These are phyloP conservation scores for Leptodactylus fallax DNA, from an alignment of 2,797 vertebrate genomes.

Conservation along the genomic window DNA sequence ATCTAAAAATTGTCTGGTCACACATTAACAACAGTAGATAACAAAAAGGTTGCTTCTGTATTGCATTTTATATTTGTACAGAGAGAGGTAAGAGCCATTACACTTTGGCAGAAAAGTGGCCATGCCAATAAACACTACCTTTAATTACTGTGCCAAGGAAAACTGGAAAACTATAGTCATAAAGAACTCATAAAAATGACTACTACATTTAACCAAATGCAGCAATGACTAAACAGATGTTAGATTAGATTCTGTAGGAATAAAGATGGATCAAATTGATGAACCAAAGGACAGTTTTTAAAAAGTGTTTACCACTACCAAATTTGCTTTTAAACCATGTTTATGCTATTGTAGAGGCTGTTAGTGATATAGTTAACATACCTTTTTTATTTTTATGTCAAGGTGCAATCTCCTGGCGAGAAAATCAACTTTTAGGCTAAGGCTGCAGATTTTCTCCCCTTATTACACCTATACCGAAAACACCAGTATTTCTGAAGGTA, in stretches of 20 bases:
- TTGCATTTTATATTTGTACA: constrained; percentile 72
- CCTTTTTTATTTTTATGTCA: no score
- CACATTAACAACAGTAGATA: constrained; percentile 69
- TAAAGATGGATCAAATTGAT: no score
- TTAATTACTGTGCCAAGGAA: constrained; percentile 13
- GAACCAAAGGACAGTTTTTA: no score
- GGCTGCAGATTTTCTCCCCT: no score
- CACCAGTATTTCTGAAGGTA: no score
- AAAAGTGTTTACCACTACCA: no score
- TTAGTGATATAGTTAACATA: no score
- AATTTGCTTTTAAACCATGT: no score
- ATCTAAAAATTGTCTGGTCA: constrained; percentile 67
- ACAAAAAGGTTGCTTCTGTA: constrained; percentile 76
- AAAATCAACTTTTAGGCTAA: no score
- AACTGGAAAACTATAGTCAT: not conserved
- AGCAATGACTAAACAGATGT: not conserved
- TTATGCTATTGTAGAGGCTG: no score
- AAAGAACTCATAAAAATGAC: not conserved
- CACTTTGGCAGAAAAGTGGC: constrained; percentile 55
- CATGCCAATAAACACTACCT: constrained; percentile 6
- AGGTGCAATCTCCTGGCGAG: no score
- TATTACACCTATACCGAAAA: no score
- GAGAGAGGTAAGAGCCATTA: constrained; percentile 75
- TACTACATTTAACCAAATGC: not conserved
- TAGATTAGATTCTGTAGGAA: not conserved